Conservation (phyloP, 2,113 vertebrate species). For the Bambusicola thoracicus region DNA sequence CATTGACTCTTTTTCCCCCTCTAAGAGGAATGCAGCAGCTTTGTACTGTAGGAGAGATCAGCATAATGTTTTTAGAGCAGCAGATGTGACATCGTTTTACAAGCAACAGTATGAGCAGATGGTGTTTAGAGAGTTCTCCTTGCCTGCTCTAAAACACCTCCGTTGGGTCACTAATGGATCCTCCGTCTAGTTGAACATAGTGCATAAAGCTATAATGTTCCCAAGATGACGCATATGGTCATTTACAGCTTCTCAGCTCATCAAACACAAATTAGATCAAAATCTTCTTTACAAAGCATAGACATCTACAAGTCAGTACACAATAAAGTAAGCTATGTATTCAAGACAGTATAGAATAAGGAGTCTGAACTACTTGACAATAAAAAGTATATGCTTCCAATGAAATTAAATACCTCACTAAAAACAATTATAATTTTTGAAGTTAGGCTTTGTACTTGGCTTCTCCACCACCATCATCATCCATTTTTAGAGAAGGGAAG, state of each 20-base stretch:
- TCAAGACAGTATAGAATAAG: slow-evolving; percentile 1
- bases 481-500: not conserved
- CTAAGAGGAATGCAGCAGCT: not conserved
- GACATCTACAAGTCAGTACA: not conserved
- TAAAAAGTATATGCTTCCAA: not conserved
- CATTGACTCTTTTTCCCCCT: not conserved
- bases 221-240: slow-evolving; percentile 44
- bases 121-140: slow-evolving; percentile 64
- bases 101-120: slow-evolving; percentile 58
- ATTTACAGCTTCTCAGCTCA: slow-evolving; percentile 61
- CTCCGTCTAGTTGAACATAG: not conserved
- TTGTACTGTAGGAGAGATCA: not conserved
- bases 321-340: slow-evolving; percentile 8
- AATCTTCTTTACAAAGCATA: slow-evolving; percentile 1
- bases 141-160: slow-evolving; percentile 64
- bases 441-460: not conserved
- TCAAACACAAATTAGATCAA: slow-evolving; percentile 61
- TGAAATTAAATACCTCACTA: not conserved
- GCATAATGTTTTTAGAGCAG: slow-evolving; percentile 64
- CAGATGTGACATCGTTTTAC: slow-evolving; percentile 65
- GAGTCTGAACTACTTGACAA: not conserved
- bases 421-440: not conserved
- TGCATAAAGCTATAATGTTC: slow-evolving; percentile 19
- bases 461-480: fast-evolving
- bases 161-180: slow-evolving; percentile 54